Percentiles rank a stretch among this genome's conserved stretches.
Evolutionary conservation across 1,140 invertebrate species (phyloP).

Genomic region (Bombus superbus): DNA sequence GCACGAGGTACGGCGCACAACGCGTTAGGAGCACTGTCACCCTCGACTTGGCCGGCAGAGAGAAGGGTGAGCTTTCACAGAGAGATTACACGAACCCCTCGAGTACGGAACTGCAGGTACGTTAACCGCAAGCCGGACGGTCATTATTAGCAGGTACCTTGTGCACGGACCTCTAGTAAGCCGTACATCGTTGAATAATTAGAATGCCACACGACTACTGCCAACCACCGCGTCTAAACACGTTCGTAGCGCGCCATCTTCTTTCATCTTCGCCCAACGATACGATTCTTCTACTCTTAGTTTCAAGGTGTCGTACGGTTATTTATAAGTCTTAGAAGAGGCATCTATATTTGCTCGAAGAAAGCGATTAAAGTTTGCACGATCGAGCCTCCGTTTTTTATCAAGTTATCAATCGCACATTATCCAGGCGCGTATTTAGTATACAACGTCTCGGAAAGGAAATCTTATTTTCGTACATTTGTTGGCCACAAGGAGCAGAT

Average conservation of each 20-base stretch:
- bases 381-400: too few relatives aligned
- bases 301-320: not conserved
- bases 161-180: slow-evolving; percentile 58
- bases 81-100: slow-evolving; percentile 79
- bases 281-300: not conserved
- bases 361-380: too few relatives aligned
- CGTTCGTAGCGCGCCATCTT: slow-evolving; percentile 14
- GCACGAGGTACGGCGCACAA: slow-evolving; percentile 8
- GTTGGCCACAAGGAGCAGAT: too few relatives aligned
- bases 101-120: slow-evolving; percentile 68
- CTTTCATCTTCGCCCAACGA: not conserved
- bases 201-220: slow-evolving; percentile 64
- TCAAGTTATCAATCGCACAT: too few relatives aligned
- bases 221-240: slow-evolving; percentile 51
- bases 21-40: slow-evolving; percentile 61
- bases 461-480: too few relatives aligned
- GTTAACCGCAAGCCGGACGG: slow-evolving; percentile 79
- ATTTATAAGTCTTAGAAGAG: not conserved
- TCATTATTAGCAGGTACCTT: slow-evolving; percentile 78
- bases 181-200: slow-evolving; percentile 75
- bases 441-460: too few relatives aligned
- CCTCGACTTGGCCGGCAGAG: slow-evolving; percentile 69
- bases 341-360: too few relatives aligned
- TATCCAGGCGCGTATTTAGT: too few relatives aligned
- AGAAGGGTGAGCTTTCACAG: slow-evolving; percentile 76